These are phyloP conservation scores for Hemicrepidius hirtus DNA, from an alignment of 2,888 invertebrate genomes.

Conservation along the genomic window DNA sequence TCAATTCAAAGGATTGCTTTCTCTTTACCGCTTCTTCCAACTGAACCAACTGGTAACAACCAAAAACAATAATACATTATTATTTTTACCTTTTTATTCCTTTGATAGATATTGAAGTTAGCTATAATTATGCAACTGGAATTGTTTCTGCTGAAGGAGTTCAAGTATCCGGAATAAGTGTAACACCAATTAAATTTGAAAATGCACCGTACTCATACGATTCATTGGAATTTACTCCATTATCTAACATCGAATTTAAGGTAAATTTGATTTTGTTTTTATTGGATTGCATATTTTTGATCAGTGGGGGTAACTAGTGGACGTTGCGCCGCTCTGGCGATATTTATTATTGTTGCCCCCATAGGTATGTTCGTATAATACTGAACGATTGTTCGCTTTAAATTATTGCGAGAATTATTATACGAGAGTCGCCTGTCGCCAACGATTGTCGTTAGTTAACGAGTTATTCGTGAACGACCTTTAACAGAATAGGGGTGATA, in stretches of 20 bases:
- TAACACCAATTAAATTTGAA: constrained; percentile 56
- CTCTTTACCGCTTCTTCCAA: constrained; percentile 61
- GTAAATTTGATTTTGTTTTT: too few species aligned
- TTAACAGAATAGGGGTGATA: too few species aligned
- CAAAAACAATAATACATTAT: background rate
- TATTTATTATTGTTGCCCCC: too few species aligned
- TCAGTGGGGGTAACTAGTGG: too few species aligned
- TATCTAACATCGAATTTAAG: constrained; percentile 49
- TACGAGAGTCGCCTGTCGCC: too few species aligned
- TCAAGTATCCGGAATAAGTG: constrained; percentile 65
- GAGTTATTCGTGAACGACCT: too few species aligned
- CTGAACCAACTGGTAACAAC: constrained; percentile 39
- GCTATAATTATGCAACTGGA: constrained; percentile 66
- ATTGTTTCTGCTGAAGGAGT: constrained; percentile 65
- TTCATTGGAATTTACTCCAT: constrained; percentile 64
- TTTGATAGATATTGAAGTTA: constrained; percentile 60
- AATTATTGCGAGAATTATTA: too few species aligned
- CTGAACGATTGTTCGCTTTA: too few species aligned
- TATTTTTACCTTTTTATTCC: background rate
- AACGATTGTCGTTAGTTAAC: too few species aligned
- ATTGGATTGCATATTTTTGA: too few species aligned
- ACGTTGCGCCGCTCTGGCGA: too few species aligned
- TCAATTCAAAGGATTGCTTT: constrained; percentile 75
- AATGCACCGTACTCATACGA: constrained; percentile 62
- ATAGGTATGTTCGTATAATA: too few species aligned